These are phyloP conservation scores for Fratercula arctica DNA, from an alignment of 2,797 vertebrate genomes.

Conservation along the genomic window DNA sequence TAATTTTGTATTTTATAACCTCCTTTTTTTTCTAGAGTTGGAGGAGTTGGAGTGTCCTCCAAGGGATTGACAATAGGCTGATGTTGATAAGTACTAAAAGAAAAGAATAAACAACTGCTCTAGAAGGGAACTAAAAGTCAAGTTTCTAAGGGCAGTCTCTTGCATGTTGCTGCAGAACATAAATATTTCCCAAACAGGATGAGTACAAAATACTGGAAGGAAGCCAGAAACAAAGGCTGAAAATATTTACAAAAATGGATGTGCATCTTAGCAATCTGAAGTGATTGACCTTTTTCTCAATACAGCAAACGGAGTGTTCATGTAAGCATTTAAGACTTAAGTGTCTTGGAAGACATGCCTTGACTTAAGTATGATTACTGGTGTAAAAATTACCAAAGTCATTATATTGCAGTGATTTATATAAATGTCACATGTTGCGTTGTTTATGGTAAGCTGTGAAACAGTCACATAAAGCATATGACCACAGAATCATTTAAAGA, in stretches of 20 bases:
- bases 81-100: background rate
- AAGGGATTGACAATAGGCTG: rapidly evolving
- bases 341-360: background rate
- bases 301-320: background rate
- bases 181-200: background rate
- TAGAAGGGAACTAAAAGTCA: background rate
- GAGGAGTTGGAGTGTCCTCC: background rate
- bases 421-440: background rate
- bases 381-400: background rate
- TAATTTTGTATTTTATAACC: background rate
- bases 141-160: background rate
- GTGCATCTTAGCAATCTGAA: background rate
- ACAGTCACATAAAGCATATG: background rate
- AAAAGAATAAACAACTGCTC: background rate
- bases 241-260: background rate
- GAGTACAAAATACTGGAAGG: background rate
- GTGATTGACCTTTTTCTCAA: constrained; percentile 20
- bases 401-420: background rate
- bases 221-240: background rate
- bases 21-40: background rate
- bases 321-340: background rate
- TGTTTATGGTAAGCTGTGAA: background rate
- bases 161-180: background rate
- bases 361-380: background rate
- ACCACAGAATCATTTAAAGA: background rate